A percentile compares a stretch with the other conserved stretches of the same genome.
Conservation (phyloP, 1,140 invertebrate genomes). For the Drosophila willistoni region DNA sequence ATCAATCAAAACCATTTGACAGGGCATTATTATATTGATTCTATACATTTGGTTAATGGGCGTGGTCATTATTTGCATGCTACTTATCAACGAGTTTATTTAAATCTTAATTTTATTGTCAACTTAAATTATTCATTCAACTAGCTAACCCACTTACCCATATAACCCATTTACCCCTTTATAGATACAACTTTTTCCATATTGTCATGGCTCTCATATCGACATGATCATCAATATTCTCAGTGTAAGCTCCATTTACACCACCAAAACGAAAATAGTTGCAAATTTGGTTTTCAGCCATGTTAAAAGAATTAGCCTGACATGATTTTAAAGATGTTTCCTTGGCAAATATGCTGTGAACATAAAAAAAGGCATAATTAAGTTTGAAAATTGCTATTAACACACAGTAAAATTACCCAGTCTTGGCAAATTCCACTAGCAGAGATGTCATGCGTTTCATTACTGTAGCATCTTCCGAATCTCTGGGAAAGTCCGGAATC, state of each 20-base stretch:
- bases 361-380: background rate
- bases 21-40: no score
- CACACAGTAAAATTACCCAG: constrained; percentile 66
- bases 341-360: constrained; percentile 21
- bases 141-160: background rate
- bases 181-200: constrained; percentile 50
- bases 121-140: background rate
- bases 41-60: background rate
- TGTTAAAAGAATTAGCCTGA: constrained; percentile 7
- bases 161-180: background rate
- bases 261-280: constrained; percentile 38
- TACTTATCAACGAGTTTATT: background rate
- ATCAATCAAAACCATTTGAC: no score
- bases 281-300: constrained; percentile 30
- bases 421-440: constrained; percentile 50
- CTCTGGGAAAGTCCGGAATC: constrained; percentile 40
- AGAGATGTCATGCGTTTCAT: constrained; percentile 34
- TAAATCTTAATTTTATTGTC: background rate
- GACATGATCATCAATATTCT: constrained; percentile 27
- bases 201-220: constrained; percentile 30
- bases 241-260: constrained; percentile 17
- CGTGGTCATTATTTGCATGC: background rate
- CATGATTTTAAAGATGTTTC: constrained; percentile 23
- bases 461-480: constrained; percentile 42
- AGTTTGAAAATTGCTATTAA: constrained; percentile 1